Evolutionary conservation across 2,888 invertebrate genomes (phyloP).

Genomic region (Sthenelais limicola): DNA sequence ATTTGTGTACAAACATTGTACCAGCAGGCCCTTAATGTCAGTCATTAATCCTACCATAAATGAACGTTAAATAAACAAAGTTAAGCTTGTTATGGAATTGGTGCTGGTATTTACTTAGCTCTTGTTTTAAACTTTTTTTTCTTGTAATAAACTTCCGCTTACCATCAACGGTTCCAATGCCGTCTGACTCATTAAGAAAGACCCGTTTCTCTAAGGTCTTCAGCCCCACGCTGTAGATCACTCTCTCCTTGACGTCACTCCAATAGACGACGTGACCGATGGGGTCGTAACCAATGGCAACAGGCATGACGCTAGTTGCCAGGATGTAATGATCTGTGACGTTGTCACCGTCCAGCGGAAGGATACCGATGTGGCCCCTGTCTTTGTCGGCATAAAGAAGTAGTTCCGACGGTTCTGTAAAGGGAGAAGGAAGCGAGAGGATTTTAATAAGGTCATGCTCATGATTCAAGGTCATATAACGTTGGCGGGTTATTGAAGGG

Average conservation of each 20-base stretch:
- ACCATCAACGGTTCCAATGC: conserved; percentile 62
- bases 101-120: too few relatives aligned
- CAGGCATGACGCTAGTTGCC: conserved; percentile 57
- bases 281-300: conserved; percentile 62
- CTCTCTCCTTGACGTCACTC: conserved; percentile 60
- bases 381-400: conserved; percentile 60
- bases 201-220: conserved; percentile 55
- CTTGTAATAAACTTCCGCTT: conserved; percentile 36
- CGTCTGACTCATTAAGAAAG: conserved; percentile 58
- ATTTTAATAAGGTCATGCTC: too few relatives aligned
- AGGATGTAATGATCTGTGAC: conserved; percentile 48
- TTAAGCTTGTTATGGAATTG: too few relatives aligned
- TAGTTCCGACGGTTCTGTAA: conserved; percentile 59
- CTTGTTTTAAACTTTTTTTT: too few relatives aligned
- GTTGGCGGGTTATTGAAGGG: too few relatives aligned
- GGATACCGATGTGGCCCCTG: conserved; percentile 58
- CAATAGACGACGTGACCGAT: conserved; percentile 58
- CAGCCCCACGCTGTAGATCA: conserved; percentile 57
- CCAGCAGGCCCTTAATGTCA: too few relatives aligned
- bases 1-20: too few relatives aligned
- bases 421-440: not conserved
- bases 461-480: too few relatives aligned
- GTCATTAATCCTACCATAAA: too few relatives aligned
- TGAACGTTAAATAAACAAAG: too few relatives aligned
- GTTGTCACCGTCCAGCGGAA: conserved; percentile 30